Evolutionary conservation across 1,140 invertebrate genomes (phyloP).

Genomic region (Phymorhynchus buccinoides): DNA sequence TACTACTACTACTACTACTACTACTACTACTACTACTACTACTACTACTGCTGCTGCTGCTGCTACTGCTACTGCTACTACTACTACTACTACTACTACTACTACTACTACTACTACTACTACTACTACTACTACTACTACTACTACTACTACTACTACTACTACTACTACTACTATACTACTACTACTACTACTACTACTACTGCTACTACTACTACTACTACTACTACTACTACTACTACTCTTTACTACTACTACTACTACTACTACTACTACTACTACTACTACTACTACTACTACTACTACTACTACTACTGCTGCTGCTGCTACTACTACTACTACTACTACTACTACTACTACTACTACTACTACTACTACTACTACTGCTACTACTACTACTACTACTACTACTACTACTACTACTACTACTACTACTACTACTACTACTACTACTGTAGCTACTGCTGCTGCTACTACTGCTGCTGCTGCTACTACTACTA

Average conservation of each 20-base stretch:
- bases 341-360: slow-evolving; percentile 37
- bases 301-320: slow-evolving; percentile 16
- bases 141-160: slow-evolving; percentile 35
- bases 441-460: slow-evolving; percentile 26
- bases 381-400: slow-evolving; percentile 34
- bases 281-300: slow-evolving; percentile 18
- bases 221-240: slow-evolving; percentile 23
- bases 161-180: too few relatives aligned
- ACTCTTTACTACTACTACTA: slow-evolving; percentile 20
- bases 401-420: slow-evolving; percentile 15
- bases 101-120: slow-evolving; percentile 30
- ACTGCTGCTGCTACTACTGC: too few relatives aligned
- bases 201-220: slow-evolving; percentile 22
- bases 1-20: slow-evolving; percentile 32
- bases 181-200: too few relatives aligned
- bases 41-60: not conserved
- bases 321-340: slow-evolving; percentile 37
- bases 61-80: slow-evolving; percentile 28
- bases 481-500: too few relatives aligned
- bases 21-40: slow-evolving; percentile 38
- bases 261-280: slow-evolving; percentile 37
- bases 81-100: slow-evolving; percentile 34
- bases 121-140: slow-evolving; percentile 25
- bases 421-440: not conserved
- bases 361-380: slow-evolving; percentile 36